Percentiles rank a stretch among this genome's conserved stretches.
phyloP scores from a whole-genome alignment of 2,888 invertebrate species.

The Ypsolopha sequella region DNA sequence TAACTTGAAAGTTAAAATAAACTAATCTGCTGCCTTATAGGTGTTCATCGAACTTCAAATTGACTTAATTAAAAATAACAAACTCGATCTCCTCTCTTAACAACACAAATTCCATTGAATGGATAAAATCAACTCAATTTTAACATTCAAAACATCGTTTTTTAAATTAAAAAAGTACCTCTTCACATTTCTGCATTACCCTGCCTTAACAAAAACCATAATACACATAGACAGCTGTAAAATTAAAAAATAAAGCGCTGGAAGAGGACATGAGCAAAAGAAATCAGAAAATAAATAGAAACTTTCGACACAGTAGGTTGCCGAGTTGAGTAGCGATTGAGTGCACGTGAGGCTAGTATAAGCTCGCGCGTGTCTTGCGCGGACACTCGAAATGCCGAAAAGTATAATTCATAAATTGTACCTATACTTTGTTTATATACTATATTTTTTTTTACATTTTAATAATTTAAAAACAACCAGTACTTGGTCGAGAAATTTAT shows the following conservation, averaged over 20 bases:
- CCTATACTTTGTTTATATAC: constrained; percentile 70
- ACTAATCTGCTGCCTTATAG: constrained; percentile 63
- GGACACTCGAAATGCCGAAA: constrained; percentile 63
- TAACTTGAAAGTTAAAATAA: constrained; percentile 57
- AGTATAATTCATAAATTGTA: constrained; percentile 71
- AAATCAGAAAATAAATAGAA: constrained; percentile 56
- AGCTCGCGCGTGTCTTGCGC: constrained; percentile 46
- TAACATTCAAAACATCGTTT: constrained; percentile 62
- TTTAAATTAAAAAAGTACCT: constrained; percentile 63
- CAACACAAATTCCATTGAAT: constrained; percentile 66
- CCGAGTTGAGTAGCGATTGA: constrained; percentile 14
- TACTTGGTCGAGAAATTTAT: constrained; percentile 70
- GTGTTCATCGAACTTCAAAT: constrained; percentile 46
- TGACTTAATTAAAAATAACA: constrained; percentile 63
- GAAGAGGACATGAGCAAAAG: constrained; percentile 65
- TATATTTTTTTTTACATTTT: constrained; percentile 70
- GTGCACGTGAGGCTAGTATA: constrained; percentile 27
- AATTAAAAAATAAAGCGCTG: constrained; percentile 60
- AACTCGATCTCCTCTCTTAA: constrained; percentile 63
- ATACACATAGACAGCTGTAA: constrained; percentile 61
- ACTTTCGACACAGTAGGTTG: constrained; percentile 45
- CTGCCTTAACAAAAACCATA: constrained; percentile 67
- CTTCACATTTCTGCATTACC: constrained; percentile 67
- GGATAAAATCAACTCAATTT: constrained; percentile 67
- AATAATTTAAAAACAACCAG: constrained; percentile 72